These are phyloP conservation scores for Champsocephalus esox DNA, from an alignment of 2,797 vertebrate genomes.

Conservation along the genomic window DNA sequence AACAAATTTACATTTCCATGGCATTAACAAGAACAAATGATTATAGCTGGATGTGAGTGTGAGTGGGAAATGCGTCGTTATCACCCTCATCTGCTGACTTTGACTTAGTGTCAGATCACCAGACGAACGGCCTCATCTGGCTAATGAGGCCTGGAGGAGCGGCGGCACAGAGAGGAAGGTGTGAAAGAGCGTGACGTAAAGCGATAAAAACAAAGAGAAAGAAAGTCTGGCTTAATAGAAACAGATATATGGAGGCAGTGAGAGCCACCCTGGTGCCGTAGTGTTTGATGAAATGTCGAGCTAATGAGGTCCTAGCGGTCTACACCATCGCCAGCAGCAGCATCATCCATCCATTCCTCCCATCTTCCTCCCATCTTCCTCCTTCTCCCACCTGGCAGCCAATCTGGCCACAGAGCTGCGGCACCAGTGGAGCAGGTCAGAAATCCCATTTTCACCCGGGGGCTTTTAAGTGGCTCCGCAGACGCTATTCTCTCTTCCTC, in stretches of 20 bases:
- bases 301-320: slow-evolving; percentile 76
- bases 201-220: slow-evolving; percentile 24
- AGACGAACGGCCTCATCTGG: slow-evolving; percentile 44
- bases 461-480: slow-evolving; percentile 68
- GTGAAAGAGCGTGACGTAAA: not conserved
- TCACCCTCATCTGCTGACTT: slow-evolving; percentile 59
- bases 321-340: slow-evolving; percentile 47
- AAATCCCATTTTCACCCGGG: slow-evolving; percentile 79
- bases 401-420: slow-evolving; percentile 61
- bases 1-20: slow-evolving; percentile 64
- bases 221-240: slow-evolving; percentile 18
- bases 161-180: slow-evolving; percentile 7
- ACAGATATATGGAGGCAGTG: slow-evolving; percentile 36
- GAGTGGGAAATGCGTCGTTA: slow-evolving; percentile 43
- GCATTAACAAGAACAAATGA: slow-evolving; percentile 67
- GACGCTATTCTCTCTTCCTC: slow-evolving; percentile 58
- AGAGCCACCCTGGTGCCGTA: slow-evolving; percentile 57
- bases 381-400: slow-evolving; percentile 65
- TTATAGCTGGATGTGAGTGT: slow-evolving; percentile 33
- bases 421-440: slow-evolving; percentile 71
- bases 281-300: slow-evolving; percentile 78
- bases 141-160: slow-evolving; percentile 70
- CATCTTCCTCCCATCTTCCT: not conserved
- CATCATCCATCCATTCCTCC: slow-evolving; percentile 55
- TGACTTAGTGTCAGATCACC: slow-evolving; percentile 69